Conservation (phyloP, 2,888 invertebrate genomes). For the Microctonus aethiopoides region DNA sequence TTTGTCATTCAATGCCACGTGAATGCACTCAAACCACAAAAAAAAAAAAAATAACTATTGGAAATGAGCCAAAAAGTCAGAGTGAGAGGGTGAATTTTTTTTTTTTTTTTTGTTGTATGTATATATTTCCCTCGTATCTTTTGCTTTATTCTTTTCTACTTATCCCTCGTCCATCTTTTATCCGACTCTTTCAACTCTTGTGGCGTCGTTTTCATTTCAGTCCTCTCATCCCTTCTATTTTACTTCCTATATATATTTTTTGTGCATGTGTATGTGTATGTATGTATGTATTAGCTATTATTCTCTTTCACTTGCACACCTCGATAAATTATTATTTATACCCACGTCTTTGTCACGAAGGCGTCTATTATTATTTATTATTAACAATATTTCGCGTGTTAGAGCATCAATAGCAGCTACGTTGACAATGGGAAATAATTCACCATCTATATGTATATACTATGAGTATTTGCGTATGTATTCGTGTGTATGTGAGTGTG, state of each 20-base stretch:
- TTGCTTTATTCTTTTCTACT: slow-evolving; percentile 18
- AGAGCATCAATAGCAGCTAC: not conserved
- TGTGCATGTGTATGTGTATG: not conserved
- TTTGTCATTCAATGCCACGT: not conserved
- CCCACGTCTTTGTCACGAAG: not conserved
- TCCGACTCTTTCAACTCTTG: slow-evolving; percentile 2
- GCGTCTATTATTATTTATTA: not conserved
- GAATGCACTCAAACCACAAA: not conserved
- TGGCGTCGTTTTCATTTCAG: not conserved
- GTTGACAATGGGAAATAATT: not conserved
- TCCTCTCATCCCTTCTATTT: not conserved
- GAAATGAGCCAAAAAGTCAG: not conserved
- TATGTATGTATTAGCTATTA: not conserved
- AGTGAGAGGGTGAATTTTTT: not conserved
- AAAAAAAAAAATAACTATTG: not conserved
- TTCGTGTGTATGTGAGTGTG: too few species aligned
- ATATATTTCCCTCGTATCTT: not conserved
- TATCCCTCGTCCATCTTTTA: slow-evolving; percentile 26
- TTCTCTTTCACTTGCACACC: not conserved
- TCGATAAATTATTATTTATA: slow-evolving; percentile 6
- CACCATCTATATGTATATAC: not conserved
- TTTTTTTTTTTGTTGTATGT: too few species aligned
- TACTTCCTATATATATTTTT: not conserved
- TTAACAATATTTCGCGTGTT: not conserved
- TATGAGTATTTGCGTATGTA: too few species aligned